These are phyloP conservation scores for Dolichopus griseipennis DNA, from an alignment of 2,888 invertebrate genomes.

Conservation along the genomic window DNA sequence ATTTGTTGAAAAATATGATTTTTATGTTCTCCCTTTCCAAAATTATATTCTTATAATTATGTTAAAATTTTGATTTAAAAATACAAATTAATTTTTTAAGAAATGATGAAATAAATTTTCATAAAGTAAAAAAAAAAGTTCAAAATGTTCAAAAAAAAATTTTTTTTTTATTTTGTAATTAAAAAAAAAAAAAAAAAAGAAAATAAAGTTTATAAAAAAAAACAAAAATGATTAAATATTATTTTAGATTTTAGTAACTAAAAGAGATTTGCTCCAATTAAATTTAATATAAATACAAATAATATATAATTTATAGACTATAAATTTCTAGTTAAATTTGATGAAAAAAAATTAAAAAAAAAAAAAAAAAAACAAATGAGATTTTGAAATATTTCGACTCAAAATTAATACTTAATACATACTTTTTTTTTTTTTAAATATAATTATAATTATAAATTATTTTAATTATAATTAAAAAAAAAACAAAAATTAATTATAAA, in stretches of 20 bases:
- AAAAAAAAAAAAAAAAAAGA: background rate
- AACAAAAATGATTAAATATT: background rate
- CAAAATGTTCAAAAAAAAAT: background rate
- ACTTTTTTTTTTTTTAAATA: too few relatives aligned
- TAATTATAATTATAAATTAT: background rate
- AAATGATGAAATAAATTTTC: too few relatives aligned
- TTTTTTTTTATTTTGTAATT: background rate
- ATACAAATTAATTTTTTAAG: too few relatives aligned
- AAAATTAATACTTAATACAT: background rate
- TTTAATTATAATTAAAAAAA: background rate
- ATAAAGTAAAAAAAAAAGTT: background rate
- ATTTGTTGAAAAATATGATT: too few relatives aligned
- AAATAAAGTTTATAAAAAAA: too few relatives aligned
- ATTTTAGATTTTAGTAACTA: background rate
- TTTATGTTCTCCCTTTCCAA: too few relatives aligned
- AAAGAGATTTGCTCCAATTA: background rate
- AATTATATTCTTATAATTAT: too few relatives aligned
- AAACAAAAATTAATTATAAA: too few relatives aligned
- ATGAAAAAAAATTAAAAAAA: background rate
- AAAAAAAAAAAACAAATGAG: background rate
- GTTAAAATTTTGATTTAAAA: too few relatives aligned
- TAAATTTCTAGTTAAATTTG: background rate
- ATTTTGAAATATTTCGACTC: slow-evolving; percentile 1
- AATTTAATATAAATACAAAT: background rate
- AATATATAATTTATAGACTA: background rate